Evolutionary conservation across 2,113 vertebrate genomes (phyloP).

Genomic region (Chelonoidis abingdonii): DNA sequence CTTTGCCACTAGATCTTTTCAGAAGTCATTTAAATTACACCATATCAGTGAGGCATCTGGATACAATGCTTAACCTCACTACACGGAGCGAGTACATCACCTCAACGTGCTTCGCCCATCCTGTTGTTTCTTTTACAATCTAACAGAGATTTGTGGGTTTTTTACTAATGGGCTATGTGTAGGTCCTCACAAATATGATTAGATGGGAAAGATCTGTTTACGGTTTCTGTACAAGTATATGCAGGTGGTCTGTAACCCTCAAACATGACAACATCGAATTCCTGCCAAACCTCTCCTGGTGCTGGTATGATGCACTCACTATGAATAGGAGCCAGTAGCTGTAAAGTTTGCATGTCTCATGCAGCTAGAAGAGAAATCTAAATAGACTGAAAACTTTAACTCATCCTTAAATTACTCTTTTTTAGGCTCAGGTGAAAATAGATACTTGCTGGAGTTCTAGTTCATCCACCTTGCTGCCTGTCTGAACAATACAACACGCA

Average conservation of each 20-base stretch:
- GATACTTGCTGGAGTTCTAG: not conserved
- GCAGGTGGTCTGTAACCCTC: slow-evolving; percentile 45
- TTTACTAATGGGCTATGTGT: not conserved
- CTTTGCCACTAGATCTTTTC: not conserved
- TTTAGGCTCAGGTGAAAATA: slow-evolving; percentile 45
- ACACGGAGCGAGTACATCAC: not conserved
- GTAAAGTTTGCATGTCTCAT: not conserved
- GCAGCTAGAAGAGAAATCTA: not conserved
- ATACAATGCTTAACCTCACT: not conserved
- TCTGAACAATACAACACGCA: not conserved
- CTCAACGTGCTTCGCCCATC: not conserved
- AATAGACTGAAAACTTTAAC: not conserved
- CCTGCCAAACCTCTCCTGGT: slow-evolving; percentile 26
- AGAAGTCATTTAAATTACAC: not conserved
- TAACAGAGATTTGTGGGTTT: not conserved
- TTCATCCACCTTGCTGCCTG: not conserved
- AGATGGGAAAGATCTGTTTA: not conserved
- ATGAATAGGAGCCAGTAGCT: not conserved
- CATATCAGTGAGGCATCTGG: not conserved
- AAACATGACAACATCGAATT: not conserved
- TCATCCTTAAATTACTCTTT: slow-evolving; percentile 41
- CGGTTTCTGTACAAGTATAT: slow-evolving; percentile 9
- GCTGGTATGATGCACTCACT: not conserved
- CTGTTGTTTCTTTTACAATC: not conserved
- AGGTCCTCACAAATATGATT: not conserved